These are phyloP conservation scores for Sceloporus tristichus DNA, from an alignment of 2,113 vertebrate species.

Conservation along the genomic window DNA sequence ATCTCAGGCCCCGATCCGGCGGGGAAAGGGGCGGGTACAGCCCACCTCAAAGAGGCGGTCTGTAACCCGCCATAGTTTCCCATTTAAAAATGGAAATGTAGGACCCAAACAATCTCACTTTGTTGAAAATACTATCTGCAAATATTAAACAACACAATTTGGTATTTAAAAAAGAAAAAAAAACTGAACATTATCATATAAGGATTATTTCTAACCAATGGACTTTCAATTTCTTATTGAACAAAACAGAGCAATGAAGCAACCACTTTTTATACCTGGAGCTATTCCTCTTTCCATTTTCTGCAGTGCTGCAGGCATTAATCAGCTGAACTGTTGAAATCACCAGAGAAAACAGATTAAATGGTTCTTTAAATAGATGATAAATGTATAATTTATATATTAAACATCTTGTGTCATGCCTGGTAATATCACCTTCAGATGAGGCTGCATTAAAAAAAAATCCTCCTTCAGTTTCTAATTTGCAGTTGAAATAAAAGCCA, in stretches of 20 bases:
- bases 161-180: conserved; percentile 26
- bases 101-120: not conserved
- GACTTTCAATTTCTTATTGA: conserved; percentile 52
- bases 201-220: conserved; percentile 34
- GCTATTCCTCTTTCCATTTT: conserved; percentile 53
- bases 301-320: conserved; percentile 47
- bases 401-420: not conserved
- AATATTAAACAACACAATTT: not conserved
- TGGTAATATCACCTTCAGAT: conserved; percentile 19
- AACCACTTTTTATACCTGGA: conserved; percentile 47
- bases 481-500: conserved; percentile 24
- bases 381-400: conserved; percentile 44
- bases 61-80: too few species aligned
- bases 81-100: too few species aligned
- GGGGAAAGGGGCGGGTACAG: too few species aligned
- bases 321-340: conserved; percentile 56
- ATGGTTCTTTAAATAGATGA: conserved; percentile 36
- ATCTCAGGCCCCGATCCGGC: too few species aligned
- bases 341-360: conserved; percentile 64
- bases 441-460: conserved; percentile 41
- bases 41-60: too few species aligned
- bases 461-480: conserved; percentile 16
- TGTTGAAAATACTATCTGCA: not conserved
- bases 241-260: conserved; percentile 48
- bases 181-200: conserved; percentile 25